Evolutionary conservation across 2,888 invertebrate species (phyloP), one percentile per base, ranked within the genome.

Genomic region (Chrysodeixis includens): DNA sequence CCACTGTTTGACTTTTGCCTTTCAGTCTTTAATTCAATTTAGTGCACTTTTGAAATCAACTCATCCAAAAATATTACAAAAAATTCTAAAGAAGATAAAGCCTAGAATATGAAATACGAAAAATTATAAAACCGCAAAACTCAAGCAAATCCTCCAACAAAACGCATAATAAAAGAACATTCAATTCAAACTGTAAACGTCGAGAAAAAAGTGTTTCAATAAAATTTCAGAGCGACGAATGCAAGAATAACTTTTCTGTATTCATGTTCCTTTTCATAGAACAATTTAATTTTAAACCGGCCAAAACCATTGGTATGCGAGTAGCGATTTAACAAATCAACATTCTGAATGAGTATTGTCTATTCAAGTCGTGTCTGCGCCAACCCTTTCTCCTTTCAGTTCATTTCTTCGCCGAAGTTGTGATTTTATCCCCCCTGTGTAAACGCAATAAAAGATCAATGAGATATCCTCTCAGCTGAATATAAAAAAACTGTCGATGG

Each of bases 351-450:
- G 72, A 76, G 78, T 83, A 87, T 88, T 92, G 83, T 85, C 82
- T 83, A 93, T 93, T 92, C 93, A 40, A 66, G 66, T 72, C 89
- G 78, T 89, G 93, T 89, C 67, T 70, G 66, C 62, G 64, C 73
- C 87, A 93, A 93, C 93, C 93, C 93, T 93, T 93, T 89, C 87
- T 84, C 83, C 84, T 88, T 87, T 84, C 90, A 88, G 90, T 91
- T 92, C 92, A 92, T 92, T 92, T 92, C 92, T 88, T 89, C 81
- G 81, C 64, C 79, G 83, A 86, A 88, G 86, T 89, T 89, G 87
- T 89, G 91, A 91, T 93, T 93, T 91, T 84, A 87, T 89, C 90
- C 87, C 86, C 86, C 84, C 74, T 73, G 78, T 81, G 81, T 79
- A 85, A 89, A 91, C 78, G 86, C 85, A 90, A 90, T 90, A 88